Evolutionary conservation across 2,797 vertebrate genomes (phyloP).

Genomic region (Pyrocephalus nanus): DNA sequence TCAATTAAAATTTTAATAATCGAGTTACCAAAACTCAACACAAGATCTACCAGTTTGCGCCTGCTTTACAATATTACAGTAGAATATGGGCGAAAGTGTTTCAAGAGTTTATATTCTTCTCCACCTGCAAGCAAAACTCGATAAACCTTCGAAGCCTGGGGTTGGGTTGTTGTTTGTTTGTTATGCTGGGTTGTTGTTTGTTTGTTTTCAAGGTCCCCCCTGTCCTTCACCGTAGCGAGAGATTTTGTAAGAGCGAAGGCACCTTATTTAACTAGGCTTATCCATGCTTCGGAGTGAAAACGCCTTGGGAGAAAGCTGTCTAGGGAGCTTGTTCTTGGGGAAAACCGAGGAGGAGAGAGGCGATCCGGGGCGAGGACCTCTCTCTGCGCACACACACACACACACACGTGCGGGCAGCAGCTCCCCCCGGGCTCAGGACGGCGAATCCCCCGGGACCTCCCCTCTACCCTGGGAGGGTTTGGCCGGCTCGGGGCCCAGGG

Average conservation of each 20-base stretch:
- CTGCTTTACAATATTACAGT: fast-evolving
- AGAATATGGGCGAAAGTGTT: fast-evolving
- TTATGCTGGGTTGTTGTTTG: fast-evolving
- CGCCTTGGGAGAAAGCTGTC: fast-evolving
- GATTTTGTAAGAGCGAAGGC: background rate
- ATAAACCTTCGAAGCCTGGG: background rate
- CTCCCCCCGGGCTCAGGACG: background rate
- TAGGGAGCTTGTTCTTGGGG: background rate
- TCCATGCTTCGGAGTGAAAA: fast-evolving
- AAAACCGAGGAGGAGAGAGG: background rate
- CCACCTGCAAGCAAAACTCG: background rate
- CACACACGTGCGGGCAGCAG: background rate
- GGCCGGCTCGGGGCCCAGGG: background rate
- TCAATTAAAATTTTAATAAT: background rate
- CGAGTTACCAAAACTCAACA: background rate
- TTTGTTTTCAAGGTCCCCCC: background rate
- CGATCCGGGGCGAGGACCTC: fast-evolving
- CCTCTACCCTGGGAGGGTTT: no score
- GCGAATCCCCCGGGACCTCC: background rate
- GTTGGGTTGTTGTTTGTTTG: no score
- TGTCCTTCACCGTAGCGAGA: fast-evolving
- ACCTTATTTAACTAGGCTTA: background rate
- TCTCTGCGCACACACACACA: no score
- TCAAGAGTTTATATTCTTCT: background rate
- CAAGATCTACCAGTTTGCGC: background rate